Conservation (phyloP, 2,113 vertebrate genomes). For the Galbula dea region DNA sequence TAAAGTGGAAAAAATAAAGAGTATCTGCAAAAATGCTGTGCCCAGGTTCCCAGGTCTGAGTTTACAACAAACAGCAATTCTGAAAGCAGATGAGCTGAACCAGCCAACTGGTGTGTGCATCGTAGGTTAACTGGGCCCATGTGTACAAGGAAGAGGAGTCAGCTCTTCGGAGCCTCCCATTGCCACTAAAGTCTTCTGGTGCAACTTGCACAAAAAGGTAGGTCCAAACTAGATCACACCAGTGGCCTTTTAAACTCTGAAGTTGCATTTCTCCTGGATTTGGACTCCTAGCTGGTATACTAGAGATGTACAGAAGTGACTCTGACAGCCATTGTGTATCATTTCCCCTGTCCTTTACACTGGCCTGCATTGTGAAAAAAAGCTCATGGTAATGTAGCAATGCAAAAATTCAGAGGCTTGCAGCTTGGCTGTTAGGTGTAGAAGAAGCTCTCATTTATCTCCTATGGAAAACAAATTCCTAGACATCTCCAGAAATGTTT, state of each 20-base stretch:
- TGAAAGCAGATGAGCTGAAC: not conserved
- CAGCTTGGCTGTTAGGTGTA: not conserved
- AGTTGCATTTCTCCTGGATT: not conserved
- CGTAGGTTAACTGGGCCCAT: fast-evolving
- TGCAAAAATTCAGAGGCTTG: not conserved
- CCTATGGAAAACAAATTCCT: not conserved
- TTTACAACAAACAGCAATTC: not conserved
- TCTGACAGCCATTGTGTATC: not conserved
- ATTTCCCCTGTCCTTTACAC: not conserved
- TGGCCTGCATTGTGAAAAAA: not conserved
- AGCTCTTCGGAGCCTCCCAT: not conserved
- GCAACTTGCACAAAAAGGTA: not conserved
- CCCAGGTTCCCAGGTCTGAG: not conserved
- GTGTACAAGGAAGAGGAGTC: not conserved
- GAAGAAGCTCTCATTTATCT: not conserved
- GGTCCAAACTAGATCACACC: not conserved
- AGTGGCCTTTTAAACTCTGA: not conserved
- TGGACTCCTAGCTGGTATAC: not conserved
- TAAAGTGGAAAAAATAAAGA: not conserved
- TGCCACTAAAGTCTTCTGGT: not conserved
- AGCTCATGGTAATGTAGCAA: fast-evolving
- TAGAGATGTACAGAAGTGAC: not conserved
- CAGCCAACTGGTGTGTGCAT: not conserved
- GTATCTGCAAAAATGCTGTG: not conserved
- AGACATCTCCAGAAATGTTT: not conserved